These are phyloP conservation scores for Merluccius polli DNA, from an alignment of 2,797 vertebrate genomes.

Conservation along the genomic window DNA sequence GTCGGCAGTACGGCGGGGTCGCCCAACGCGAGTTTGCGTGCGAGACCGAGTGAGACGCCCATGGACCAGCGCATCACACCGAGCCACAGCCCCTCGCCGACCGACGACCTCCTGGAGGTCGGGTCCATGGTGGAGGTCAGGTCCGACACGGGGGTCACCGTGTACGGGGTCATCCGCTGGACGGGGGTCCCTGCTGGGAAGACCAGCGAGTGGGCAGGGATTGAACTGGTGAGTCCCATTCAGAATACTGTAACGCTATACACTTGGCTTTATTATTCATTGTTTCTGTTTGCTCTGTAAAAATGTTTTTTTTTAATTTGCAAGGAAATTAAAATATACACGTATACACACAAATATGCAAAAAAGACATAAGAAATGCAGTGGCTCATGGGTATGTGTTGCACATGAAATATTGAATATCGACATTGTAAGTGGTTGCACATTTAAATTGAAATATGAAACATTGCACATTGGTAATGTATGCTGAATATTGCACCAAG, in stretches of 20 bases:
- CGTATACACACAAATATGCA: no score
- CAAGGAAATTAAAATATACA: no score
- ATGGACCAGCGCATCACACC: conserved; percentile 6
- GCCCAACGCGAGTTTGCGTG: conserved; percentile 38
- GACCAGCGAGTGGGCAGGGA: conserved; percentile 63
- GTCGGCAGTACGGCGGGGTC: conserved; percentile 47
- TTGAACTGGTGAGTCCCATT: conserved; percentile 67
- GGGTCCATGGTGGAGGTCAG: conserved; percentile 73
- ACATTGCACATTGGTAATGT: no score
- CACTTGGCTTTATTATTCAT: not conserved
- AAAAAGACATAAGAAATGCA: no score
- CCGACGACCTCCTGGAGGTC: conserved; percentile 55
- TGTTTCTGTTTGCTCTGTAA: no score
- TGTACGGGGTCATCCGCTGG: conserved; percentile 74
- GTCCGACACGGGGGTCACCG: conserved; percentile 53
- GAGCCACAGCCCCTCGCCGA: conserved; percentile 13
- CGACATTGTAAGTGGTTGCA: no score
- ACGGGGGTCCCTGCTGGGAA: conserved; percentile 63
- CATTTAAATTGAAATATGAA: no score
- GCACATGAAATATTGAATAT: no score
- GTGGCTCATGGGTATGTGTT: not conserved
- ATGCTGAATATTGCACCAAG: no score
- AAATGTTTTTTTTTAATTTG: no score
- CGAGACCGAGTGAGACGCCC: conserved; percentile 18
- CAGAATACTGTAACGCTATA: not conserved